Conservation (phyloP, 2,797 vertebrate species). For the Neopelma chrysocephalum region DNA sequence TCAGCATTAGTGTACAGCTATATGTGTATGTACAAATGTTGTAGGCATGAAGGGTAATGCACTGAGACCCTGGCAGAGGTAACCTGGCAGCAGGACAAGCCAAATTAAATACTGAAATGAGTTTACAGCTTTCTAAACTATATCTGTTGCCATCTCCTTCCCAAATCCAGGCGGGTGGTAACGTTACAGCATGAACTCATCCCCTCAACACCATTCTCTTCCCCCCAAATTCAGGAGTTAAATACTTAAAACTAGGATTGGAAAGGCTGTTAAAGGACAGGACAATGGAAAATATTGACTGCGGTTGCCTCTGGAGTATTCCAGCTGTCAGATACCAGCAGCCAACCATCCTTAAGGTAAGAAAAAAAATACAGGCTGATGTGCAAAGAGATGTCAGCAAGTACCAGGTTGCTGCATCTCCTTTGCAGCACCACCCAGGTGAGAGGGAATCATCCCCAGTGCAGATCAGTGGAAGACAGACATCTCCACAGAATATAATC, state of each 20-base stretch:
- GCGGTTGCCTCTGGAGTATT: background rate
- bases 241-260: background rate
- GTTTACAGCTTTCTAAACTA: background rate
- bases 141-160: background rate
- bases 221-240: background rate
- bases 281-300: background rate
- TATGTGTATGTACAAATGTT: accelerated
- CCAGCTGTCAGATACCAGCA: background rate
- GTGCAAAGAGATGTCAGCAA: background rate
- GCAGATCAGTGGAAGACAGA: background rate
- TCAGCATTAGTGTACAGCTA: background rate
- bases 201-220: background rate
- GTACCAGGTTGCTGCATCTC: background rate
- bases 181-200: background rate
- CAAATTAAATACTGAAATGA: background rate
- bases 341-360: background rate
- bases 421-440: no score
- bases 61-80: background rate
- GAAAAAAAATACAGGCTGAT: background rate
- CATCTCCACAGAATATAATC: background rate
- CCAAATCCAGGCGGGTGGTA: background rate
- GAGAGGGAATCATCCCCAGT: background rate
- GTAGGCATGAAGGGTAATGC: background rate
- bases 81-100: background rate
- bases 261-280: background rate